Base-by-base conservation (phyloP, 1,140 invertebrate species). In the Meloidogyne exigua region DNA sequence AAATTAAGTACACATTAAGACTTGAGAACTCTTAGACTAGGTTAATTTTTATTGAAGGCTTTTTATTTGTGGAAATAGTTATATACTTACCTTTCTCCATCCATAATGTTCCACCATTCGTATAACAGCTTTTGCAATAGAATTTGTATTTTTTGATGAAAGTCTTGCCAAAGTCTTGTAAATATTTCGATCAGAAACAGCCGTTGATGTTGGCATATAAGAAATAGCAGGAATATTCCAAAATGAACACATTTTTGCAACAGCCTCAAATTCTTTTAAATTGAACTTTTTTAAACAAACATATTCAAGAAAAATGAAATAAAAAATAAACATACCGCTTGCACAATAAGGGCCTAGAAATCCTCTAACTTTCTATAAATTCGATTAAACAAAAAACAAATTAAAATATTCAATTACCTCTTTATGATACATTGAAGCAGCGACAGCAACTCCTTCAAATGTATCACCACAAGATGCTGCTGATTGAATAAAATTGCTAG, bases 221-320 rank as follows among this genome's bases (percentile, higher is more conserved):
- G 78, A 79, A 42, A 87, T 86, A 12, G 86, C 77, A n/a, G 85
- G 85, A 72, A 86, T 83, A 71, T 86, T 87, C 85, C 85, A 86
- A 67, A 86, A 86, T 5, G 84, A 75, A 9, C 78, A 79, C 85
- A 86, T 86, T 72, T 87, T 87, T 11, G 82, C 82, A 15, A 86
- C 84, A 25, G 84, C 85, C 49, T 86, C 84, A 66, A 86, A 65
- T 70, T 86, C 84, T 80, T 74, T 70, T 68, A 68, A 32, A n/a
- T n/a, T n/a, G n/a, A n/a, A n/a, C n/a, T n/a, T n/a, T n/a, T n/a
- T n/a, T n/a, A 21, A 12, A 64, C 28, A 32, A 69, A 32, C 28
- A 32, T 32, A 32, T 32, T 32, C 7, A 32, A 32, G 28, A 32
- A 32, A 32, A 2, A 3, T 18, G 21, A 63, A 75, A 32, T 3